Percentiles rank a stretch among this genome's conserved stretches.
Evolutionary conservation across 2,888 invertebrate genomes (phyloP).

Genomic region (Eristalis arbustorum): DNA sequence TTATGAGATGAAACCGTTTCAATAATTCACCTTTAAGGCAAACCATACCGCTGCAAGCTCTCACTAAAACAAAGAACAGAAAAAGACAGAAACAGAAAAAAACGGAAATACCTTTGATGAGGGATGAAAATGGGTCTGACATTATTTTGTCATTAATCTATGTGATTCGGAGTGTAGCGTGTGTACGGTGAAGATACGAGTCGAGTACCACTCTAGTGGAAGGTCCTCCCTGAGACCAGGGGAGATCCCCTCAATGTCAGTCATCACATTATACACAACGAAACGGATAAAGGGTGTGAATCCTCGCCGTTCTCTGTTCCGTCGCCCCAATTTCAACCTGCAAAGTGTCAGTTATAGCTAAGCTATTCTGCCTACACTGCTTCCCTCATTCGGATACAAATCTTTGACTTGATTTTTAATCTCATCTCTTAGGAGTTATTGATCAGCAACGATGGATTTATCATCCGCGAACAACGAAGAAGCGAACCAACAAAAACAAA

Average conservation of each 20-base stretch:
- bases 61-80: neutral
- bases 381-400: conserved; percentile 33
- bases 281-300: conserved; percentile 54
- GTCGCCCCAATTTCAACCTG: conserved; percentile 42
- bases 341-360: conserved; percentile 50
- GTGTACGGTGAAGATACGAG: conserved; percentile 12
- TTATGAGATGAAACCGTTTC: conserved; percentile 79
- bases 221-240: conserved; percentile 18
- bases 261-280: conserved; percentile 51
- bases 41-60: conserved; percentile 41
- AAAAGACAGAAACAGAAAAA: conserved; percentile 4
- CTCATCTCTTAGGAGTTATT: conserved; percentile 51
- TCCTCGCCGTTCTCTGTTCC: conserved; percentile 7
- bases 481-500: neutral
- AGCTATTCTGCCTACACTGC: neutral
- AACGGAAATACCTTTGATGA: conserved; percentile 62
- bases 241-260: conserved; percentile 54
- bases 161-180: conserved; percentile 58
- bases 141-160: conserved; percentile 79
- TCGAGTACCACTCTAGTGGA: conserved; percentile 15
- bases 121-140: conserved; percentile 75
- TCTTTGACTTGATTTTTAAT: conserved; percentile 56
- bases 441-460: conserved; percentile 58
- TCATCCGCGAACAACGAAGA: neutral
- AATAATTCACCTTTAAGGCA: conserved; percentile 76